Conservation (phyloP, 2,888 invertebrate genomes). For the Ariolimax columbianus region DNA sequence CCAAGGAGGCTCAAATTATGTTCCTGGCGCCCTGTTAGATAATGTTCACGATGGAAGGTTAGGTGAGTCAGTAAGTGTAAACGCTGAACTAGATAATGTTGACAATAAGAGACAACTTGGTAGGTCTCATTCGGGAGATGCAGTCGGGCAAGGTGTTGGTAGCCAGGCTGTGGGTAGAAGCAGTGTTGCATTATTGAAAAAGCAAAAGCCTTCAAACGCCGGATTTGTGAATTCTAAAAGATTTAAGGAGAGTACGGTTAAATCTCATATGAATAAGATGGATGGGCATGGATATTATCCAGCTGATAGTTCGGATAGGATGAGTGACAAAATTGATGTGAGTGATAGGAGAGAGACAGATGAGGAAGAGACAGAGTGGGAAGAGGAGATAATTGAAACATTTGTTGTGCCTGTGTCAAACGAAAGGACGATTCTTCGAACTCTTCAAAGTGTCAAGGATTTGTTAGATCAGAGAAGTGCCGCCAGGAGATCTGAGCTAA, state of each 20-base stretch:
- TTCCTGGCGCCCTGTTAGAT: too few relatives aligned
- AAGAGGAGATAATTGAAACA: constrained; percentile 24
- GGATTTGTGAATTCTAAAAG: not conserved
- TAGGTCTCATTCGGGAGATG: not conserved
- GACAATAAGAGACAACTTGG: not conserved
- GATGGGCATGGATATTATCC: not conserved
- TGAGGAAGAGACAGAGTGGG: constrained; percentile 8
- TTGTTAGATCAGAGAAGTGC: constrained; percentile 8
- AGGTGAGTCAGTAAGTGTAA: not conserved
- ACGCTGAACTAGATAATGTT: not conserved
- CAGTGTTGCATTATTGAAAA: not conserved
- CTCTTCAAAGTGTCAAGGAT: constrained; percentile 27
- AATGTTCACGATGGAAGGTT: not conserved
- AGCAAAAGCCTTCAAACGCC: not conserved
- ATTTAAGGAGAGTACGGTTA: not conserved
- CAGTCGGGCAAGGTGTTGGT: not conserved
- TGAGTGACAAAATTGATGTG: not conserved
- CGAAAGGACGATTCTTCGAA: not conserved
- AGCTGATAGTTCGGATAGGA: not conserved
- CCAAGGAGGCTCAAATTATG: too few relatives aligned
- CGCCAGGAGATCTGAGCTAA: not conserved
- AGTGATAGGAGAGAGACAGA: constrained; percentile 4
- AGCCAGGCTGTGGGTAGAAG: not conserved
- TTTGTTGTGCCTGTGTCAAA: constrained; percentile 21
- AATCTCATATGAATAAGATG: not conserved